Evolutionary conservation across 2,113 vertebrate genomes (phyloP), one percentile per base, ranked within the genome.

Genomic region (Hydropotes inermis): DNA sequence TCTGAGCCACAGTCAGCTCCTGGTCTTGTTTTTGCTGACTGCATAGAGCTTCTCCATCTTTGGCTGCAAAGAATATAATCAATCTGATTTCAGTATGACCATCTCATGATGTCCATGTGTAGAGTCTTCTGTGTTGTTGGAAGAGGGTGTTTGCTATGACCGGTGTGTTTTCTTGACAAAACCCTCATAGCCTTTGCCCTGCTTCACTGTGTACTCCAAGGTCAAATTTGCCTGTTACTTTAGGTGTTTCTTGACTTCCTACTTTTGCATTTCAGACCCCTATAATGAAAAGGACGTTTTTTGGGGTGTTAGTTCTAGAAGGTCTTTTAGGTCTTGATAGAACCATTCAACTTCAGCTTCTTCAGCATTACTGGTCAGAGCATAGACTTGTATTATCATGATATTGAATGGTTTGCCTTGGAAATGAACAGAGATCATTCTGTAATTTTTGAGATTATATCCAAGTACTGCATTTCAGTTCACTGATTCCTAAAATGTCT

Each of bases 141-240:
- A 67, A 67, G 17, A 67, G 17, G 64, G 8, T 36, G n/a, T 67
- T 67, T 67, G 17, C 1, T 0, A 21, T 67, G n/a, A 67, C n/a
- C 17, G 5, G n/a, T 67, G 17, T 0, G 0, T 67, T 36, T 4
- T 67, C 17, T 67, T 67, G 64, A 9, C 33, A 36, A 67, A 67
- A 67, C 17, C 9, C 17, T 67, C n/a, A 36, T 67, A 36, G 33
- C 64, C 17, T 67, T 36, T 67, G 64, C 10, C 17, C 64, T 67
- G n/a, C 33, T 67, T 67, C n/a, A 36, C 21, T 67, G 8, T 11
- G 33, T 21, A 10, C 8, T 67, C n/a, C 2, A 36, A 0, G 17
- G n/a, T 17, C 64, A 36, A 67, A 67, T 67, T 67, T 67, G 9
- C n/a, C 33, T 67, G 17, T 67, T 67, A 36, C 17, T 6, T 9